Conservation (phyloP, 2,797 vertebrate genomes). For the Hafferia zeledoni region DNA sequence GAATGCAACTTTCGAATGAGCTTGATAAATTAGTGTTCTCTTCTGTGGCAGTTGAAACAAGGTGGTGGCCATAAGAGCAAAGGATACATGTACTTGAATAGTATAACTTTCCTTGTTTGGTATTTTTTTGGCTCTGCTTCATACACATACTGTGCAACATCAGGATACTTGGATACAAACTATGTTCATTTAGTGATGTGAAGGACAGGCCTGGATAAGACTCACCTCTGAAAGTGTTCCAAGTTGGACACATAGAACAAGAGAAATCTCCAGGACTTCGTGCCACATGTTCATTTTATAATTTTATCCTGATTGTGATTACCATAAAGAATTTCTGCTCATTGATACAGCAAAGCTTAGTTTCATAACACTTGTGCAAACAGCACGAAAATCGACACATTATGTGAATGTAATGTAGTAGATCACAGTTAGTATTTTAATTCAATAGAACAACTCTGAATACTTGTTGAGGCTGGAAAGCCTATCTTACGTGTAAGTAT, state of each 20-base stretch:
- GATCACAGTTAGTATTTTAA: neutral
- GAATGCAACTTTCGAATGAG: neutral
- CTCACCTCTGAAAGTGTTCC: neutral
- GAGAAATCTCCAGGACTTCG: neutral
- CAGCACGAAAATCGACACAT: neutral
- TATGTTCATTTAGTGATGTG: neutral
- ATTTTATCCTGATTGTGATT: neutral
- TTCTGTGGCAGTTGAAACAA: neutral
- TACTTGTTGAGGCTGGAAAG: neutral
- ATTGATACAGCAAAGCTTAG: neutral
- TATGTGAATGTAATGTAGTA: neutral
- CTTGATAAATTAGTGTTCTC: neutral
- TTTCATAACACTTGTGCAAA: neutral
- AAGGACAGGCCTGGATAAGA: neutral
- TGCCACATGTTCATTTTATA: neutral
- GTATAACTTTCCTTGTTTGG: neutral
- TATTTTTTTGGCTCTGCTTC: neutral
- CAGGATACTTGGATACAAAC: neutral
- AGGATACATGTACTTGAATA: neutral
- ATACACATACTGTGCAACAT: neutral
- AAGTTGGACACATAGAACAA: neutral
- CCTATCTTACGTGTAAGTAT: neutral
- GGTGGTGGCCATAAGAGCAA: neutral
- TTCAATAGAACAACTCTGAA: neutral
- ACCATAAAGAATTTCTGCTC: neutral